A percentile compares a stretch with the other conserved stretches of the same genome.
These are phyloP conservation scores for Eulithis testata DNA, from an alignment of 2,888 invertebrate genomes.

Conservation along the genomic window DNA sequence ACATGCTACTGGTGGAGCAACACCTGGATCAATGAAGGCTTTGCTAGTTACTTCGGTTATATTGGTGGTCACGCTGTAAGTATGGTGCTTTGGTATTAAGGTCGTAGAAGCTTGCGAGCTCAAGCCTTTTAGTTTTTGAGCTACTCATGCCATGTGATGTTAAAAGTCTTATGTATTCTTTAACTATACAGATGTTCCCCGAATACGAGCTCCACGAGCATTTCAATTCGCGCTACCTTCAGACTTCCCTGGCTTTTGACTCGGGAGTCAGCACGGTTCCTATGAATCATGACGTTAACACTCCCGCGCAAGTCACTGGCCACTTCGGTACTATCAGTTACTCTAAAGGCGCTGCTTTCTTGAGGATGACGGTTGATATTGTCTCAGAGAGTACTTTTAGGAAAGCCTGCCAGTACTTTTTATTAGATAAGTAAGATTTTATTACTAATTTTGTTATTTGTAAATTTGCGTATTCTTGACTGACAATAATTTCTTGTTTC, in stretches of 20 bases:
- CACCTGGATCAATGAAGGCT: constrained; percentile 90
- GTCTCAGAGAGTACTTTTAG: constrained; percentile 63
- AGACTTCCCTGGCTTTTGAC: constrained; percentile 83
- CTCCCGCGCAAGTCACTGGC: constrained; percentile 85
- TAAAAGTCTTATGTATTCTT: not conserved
- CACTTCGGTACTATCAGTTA: constrained; percentile 89
- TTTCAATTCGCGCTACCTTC: constrained; percentile 89
- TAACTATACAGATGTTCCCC: constrained; percentile 80
- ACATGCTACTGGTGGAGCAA: constrained; percentile 90
- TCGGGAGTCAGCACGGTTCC: constrained; percentile 77
- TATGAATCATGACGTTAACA: constrained; percentile 84
- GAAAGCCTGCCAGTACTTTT: constrained; percentile 64
- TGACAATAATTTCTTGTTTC: constrained; percentile 31
- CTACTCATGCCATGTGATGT: no score
- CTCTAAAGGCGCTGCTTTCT: constrained; percentile 85
- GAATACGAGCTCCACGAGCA: constrained; percentile 88
- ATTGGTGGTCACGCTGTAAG: constrained; percentile 72
- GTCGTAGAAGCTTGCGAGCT: no score
- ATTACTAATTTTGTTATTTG: not conserved
- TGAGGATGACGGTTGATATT: constrained; percentile 72
- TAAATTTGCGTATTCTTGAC: no score
- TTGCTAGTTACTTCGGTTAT: constrained; percentile 89
- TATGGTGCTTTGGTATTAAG: not conserved
- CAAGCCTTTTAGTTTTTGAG: no score
- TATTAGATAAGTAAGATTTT: constrained; percentile 77